phyloP scores from a whole-genome alignment of 53 echinoderm and acorn worm species.

The Patiria pectinifera region DNA sequence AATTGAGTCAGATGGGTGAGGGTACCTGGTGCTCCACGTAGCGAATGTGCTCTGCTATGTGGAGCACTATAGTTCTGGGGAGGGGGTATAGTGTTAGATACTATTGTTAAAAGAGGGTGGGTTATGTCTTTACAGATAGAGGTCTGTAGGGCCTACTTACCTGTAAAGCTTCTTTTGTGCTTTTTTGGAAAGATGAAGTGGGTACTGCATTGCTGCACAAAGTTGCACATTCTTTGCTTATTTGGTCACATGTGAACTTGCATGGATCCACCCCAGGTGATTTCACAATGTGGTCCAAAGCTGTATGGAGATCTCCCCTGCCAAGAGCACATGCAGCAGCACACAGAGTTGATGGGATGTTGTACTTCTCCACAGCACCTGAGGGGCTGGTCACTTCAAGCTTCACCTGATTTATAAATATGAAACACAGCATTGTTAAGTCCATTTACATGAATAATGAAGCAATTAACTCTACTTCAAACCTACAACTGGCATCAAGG shows the following conservation, averaged over 20 bases:
- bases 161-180: slow-evolving; percentile 12
- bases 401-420: slow-evolving; percentile 10
- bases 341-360: slow-evolving; percentile 13
- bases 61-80: no score
- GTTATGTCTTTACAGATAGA: not conserved
- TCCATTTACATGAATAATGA: not conserved
- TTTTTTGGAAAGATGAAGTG: not conserved
- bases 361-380: not conserved
- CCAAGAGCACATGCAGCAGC: slow-evolving; percentile 26
- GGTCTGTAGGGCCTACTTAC: not conserved
- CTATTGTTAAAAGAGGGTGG: not conserved
- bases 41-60: no score
- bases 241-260: not conserved
- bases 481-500: no score
- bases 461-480: not conserved
- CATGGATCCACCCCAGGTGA: not conserved
- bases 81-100: not conserved
- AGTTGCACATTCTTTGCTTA: slow-evolving; percentile 15
- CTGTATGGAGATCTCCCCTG: not conserved
- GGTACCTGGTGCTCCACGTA: no score
- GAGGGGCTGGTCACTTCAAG: slow-evolving; percentile 7
- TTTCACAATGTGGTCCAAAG: not conserved
- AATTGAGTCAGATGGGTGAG: not conserved
- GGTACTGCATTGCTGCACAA: not conserved
- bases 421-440: not conserved